Conservation (phyloP, 2,797 vertebrate species). For the Hippoglossus hippoglossus region DNA sequence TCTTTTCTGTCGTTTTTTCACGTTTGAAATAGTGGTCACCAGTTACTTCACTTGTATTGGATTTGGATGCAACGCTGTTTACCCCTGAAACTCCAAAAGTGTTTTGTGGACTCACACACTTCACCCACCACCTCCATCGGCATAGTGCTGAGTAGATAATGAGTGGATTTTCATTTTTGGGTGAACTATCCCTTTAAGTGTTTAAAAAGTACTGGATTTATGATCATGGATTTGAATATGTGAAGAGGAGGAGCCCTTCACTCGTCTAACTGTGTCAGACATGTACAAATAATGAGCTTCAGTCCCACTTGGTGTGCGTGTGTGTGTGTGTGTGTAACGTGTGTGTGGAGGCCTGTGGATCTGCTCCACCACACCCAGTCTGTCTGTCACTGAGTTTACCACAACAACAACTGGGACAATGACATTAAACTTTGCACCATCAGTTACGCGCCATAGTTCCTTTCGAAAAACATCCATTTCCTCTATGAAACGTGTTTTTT, state of each 20-base stretch:
- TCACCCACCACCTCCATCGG: too few species aligned
- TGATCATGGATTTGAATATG: neutral
- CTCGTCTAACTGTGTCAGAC: neutral
- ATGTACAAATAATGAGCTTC: neutral
- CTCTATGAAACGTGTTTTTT: neutral
- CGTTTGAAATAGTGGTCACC: too few species aligned
- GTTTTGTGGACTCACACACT: too few species aligned
- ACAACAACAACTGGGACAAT: conserved; percentile 41
- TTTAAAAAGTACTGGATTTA: neutral
- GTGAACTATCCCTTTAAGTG: too few species aligned
- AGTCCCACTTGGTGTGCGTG: neutral
- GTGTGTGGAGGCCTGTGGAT: conserved; percentile 55
- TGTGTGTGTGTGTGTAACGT: too few species aligned
- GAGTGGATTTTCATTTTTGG: too few species aligned
- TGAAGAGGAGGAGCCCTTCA: conserved; percentile 10
- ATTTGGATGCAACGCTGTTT: too few species aligned
- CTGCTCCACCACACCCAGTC: conserved; percentile 81
- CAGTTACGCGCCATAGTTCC: neutral
- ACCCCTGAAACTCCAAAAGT: too few species aligned
- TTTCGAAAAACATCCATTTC: neutral
- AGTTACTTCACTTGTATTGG: too few species aligned
- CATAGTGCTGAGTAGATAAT: too few species aligned
- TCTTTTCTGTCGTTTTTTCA: too few species aligned
- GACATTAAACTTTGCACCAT: neutral
- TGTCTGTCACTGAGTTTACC: conserved; percentile 48